Conservation (phyloP, 2,888 invertebrate genomes). For the Dryomyza anilis region DNA sequence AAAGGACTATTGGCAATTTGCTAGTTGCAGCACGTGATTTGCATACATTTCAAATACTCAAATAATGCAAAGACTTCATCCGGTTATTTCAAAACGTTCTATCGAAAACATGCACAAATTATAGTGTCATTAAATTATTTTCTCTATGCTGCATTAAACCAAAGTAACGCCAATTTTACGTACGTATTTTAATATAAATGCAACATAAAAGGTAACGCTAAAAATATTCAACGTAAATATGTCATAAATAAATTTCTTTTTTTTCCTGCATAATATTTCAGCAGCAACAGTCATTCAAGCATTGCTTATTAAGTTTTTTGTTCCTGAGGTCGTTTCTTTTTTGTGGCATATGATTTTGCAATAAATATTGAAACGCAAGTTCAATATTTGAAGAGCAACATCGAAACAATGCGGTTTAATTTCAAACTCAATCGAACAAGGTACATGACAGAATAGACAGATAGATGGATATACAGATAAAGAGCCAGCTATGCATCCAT, state of each 20-base stretch:
- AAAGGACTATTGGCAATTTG: constrained; percentile 4
- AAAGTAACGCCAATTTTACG: too few relatives aligned
- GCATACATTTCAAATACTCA: constrained; percentile 16
- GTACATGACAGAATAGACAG: too few relatives aligned
- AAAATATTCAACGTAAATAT: not conserved
- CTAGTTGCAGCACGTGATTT: constrained; percentile 27
- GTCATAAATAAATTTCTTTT: not conserved
- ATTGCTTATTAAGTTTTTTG: constrained; percentile 2
- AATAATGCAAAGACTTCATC: too few relatives aligned
- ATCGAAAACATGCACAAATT: too few relatives aligned
- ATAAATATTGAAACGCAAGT: constrained; percentile 9
- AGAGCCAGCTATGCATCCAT: not conserved
- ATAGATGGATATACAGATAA: too few relatives aligned
- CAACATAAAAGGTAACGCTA: not conserved
- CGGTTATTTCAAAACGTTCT: too few relatives aligned
- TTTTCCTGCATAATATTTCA: not conserved
- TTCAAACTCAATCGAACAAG: constrained; percentile 22
- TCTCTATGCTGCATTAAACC: too few relatives aligned
- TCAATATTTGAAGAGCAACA: constrained; percentile 10
- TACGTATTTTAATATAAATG: not conserved
- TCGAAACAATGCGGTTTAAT: constrained; percentile 38
- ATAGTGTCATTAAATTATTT: too few relatives aligned
- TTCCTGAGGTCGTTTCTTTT: not conserved
- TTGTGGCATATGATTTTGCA: not conserved
- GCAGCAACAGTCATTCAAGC: constrained; percentile 3